Evolutionary conservation across 2,888 invertebrate species (phyloP).

Genomic region (Lithophane leautieri): DNA sequence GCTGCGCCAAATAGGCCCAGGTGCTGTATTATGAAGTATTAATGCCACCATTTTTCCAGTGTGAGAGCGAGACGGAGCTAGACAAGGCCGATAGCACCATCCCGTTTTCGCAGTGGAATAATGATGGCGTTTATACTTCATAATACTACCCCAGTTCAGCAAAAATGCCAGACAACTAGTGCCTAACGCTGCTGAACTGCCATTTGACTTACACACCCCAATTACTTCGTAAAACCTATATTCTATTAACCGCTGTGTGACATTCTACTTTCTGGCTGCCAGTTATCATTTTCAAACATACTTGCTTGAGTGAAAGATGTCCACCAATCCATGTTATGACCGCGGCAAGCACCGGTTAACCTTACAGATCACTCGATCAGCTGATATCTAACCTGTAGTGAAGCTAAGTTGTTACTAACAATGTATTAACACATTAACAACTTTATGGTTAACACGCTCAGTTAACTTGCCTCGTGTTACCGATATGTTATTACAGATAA

Average conservation of each 20-base stretch:
- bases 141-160: too few species aligned
- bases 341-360: not conserved
- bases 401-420: not conserved
- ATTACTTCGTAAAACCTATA: not conserved
- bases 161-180: too few species aligned
- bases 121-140: too few species aligned
- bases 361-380: not conserved
- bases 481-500: slow-evolving; percentile 28
- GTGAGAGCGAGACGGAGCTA: too few species aligned
- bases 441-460: slow-evolving; percentile 15
- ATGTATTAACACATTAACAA: slow-evolving; percentile 4
- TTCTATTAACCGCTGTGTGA: not conserved
- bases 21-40: too few species aligned
- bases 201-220: not conserved
- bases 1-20: too few species aligned
- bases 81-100: too few species aligned
- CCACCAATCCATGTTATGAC: not conserved
- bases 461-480: slow-evolving; percentile 23
- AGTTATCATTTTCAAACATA: not conserved
- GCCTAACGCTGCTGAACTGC: too few species aligned
- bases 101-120: too few species aligned
- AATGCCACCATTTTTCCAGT: too few species aligned
- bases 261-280: too few species aligned
- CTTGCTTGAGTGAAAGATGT: not conserved
- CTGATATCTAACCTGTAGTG: not conserved